Evolutionary conservation across 2,888 invertebrate genomes (phyloP), one percentile per base, ranked within the genome.

Genomic region (Megalurothrips usitatus): DNA sequence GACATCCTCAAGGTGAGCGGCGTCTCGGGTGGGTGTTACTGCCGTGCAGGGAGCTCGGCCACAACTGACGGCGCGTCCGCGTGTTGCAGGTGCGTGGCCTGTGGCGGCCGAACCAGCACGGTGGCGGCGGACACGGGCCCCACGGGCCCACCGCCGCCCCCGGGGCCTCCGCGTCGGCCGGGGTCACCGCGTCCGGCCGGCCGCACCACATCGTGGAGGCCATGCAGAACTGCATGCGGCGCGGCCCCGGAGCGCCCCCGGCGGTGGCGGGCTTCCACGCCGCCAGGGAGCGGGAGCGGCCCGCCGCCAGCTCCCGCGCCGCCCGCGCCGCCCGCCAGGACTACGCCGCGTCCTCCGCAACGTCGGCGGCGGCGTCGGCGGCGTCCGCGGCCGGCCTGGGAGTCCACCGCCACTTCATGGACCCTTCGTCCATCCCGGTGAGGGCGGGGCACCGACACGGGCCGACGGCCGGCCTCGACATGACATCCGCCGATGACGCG

Each of bases 1-100:
- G 95, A 95, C 86, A 91, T 94, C 19, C 87, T 95, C 6, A 93
- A 94, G 86, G 93, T 95, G 80, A 91, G 94, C 79, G 95, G 95
- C 0, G 88, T 95, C 34, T 6, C 6, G 34, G 34, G 6, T 6
- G 34, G n/a, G n/a, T n/a, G n/a, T n/a, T n/a, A n/a, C 34, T 43
- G 34, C 34, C 34, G 34, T n/a, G n/a, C n/a, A n/a, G n/a, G n/a
- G n/a, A n/a, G n/a, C n/a, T n/a, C n/a, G n/a, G n/a, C n/a, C n/a
- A n/a, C n/a, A n/a, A n/a, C n/a, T n/a, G n/a, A n/a, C 34, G 34
- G 6, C 3, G 3, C 34, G 34, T 43, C 34, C 3, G 2, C 34
- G 2, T 43, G 34, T 43, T 52, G 79, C 28, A 79, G 79, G 79
- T 26, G 28, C 80, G 43, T 6, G 80, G 43, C n/a, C 80, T 80